Evolutionary conservation across 2,888 invertebrate species (phyloP).

Genomic region (Marasmarcha lunaedactyla): DNA sequence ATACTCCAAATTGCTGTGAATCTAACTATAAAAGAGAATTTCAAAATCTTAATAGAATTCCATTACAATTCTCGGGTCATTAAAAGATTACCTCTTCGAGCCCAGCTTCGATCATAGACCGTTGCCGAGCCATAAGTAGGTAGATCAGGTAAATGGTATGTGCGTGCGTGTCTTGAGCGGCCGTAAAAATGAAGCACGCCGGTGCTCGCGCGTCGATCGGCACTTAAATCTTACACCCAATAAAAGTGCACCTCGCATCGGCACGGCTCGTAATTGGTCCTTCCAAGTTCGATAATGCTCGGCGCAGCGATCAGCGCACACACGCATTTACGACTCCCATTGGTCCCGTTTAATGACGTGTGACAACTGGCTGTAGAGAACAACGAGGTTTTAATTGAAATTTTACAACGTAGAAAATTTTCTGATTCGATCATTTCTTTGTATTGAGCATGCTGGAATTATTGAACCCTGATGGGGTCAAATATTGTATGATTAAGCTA

Average conservation of each 20-base stretch:
- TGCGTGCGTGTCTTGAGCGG: slow-evolving; percentile 33
- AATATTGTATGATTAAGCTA: too few species aligned
- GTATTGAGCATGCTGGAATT: too few species aligned
- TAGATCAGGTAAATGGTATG: slow-evolving; percentile 1
- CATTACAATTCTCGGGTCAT: too few species aligned
- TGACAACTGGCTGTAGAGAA: slow-evolving; percentile 48
- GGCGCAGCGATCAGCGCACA: slow-evolving; percentile 20
- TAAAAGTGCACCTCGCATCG: slow-evolving; percentile 55
- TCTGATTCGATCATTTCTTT: too few species aligned
- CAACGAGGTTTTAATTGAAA: slow-evolving; percentile 58
- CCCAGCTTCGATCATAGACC: neutral
- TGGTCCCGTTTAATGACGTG: slow-evolving; percentile 62
- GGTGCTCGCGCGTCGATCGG: slow-evolving; percentile 48
- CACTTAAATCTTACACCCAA: slow-evolving; percentile 69
- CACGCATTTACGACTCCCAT: slow-evolving; percentile 58
- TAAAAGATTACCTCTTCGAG: too few species aligned
- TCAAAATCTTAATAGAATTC: too few species aligned
- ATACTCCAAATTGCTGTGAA: too few species aligned
- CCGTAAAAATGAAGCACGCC: slow-evolving; percentile 53
- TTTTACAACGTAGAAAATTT: slow-evolving; percentile 44
- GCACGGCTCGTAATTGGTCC: slow-evolving; percentile 59
- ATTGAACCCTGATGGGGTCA: too few species aligned
- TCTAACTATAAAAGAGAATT: too few species aligned
- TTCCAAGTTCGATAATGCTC: slow-evolving; percentile 42
- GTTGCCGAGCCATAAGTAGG: neutral